phyloP scores from a whole-genome alignment of 2,797 vertebrate genomes.

The Cryptoprocta ferox region DNA sequence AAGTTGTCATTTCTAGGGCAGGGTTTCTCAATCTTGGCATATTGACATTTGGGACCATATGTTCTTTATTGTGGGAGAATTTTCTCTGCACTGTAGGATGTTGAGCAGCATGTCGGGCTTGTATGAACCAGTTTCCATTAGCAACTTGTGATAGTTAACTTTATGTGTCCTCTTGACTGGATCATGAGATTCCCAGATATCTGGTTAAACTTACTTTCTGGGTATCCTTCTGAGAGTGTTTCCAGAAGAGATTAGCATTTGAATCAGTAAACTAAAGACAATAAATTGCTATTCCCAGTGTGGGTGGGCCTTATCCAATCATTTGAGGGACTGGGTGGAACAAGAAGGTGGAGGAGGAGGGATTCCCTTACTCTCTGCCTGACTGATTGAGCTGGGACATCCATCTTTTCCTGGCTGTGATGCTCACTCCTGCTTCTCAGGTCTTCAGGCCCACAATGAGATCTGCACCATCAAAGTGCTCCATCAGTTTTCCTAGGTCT shows the following conservation, averaged over 20 bases:
- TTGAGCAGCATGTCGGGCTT: not conserved
- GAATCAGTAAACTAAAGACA: not conserved
- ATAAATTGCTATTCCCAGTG: not conserved
- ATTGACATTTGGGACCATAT: not conserved
- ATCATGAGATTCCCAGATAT: not conserved
- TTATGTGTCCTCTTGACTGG: not conserved
- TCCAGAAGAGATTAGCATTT: not conserved
- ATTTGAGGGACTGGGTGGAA: not conserved
- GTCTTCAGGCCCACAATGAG: not conserved
- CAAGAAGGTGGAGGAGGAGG: not conserved
- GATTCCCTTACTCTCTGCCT: not conserved
- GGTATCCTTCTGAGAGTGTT: not conserved
- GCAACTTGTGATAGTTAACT: not conserved
- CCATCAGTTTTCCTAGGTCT: not conserved
- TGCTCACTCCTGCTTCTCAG: not conserved
- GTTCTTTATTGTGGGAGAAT: not conserved
- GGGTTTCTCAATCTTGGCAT: not conserved
- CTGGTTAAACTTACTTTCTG: not conserved
- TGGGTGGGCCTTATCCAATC: too few species aligned
- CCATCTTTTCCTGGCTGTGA: too few species aligned
- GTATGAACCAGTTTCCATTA: not conserved
- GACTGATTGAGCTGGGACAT: not conserved
- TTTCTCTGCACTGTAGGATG: not conserved
- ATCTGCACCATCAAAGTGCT: not conserved
- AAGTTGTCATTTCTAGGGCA: not conserved